Base-by-base conservation (phyloP, 92 coral and sea anemone genomes). In the Bergia puertoricense region DNA sequence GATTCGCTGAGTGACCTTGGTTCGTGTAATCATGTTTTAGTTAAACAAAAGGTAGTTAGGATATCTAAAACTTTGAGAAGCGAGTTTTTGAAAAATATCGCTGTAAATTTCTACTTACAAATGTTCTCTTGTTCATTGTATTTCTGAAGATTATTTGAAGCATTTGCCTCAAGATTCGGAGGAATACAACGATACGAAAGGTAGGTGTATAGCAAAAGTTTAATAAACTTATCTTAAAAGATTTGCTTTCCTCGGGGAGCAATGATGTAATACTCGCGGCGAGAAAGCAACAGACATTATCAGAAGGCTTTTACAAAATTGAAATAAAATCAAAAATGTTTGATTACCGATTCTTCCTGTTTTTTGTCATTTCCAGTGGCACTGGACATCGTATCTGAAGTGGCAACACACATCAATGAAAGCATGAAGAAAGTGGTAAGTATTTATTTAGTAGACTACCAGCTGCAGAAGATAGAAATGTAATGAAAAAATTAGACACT, bases 401-500 rank as follows among this genome's bases (percentile, higher is more conserved):
- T 97, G 68, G 99, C 99, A 8, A 95, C 94, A 1, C 98, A 97
- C 77, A 97, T 97, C 88, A 97, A 97, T 82, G 99, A 97, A 87
- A 94, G 96, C 82, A 97, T 97, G 99, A 97, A 97, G 88, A 93
- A 93, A 89, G 94, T 92, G 94, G 99, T 97, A 62, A 59, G 99
- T 89, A 37, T 8, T 46, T 54, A 16, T 62, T 62, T 3, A 15
- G 50, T 75, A 6, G 39, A 75, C 30, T 75, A 30, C 8, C 43
- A 30, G 48, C n/a, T 75, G 48, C n/a, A 4, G 44, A 22, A 16
- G 41, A 8, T 43, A 14, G 18, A 39, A 30, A 22, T 43, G 48
- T 1, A 11, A 18, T 62, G 23, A 10, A 48, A 46, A 45, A 4
- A 3, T 36, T 77, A 14, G 1, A 77, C 36, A 22, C 15, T 54